Percentiles rank a stretch among this genome's conserved stretches.
Conservation (phyloP, 2,888 invertebrate species). For the Coenonympha glycerion region DNA sequence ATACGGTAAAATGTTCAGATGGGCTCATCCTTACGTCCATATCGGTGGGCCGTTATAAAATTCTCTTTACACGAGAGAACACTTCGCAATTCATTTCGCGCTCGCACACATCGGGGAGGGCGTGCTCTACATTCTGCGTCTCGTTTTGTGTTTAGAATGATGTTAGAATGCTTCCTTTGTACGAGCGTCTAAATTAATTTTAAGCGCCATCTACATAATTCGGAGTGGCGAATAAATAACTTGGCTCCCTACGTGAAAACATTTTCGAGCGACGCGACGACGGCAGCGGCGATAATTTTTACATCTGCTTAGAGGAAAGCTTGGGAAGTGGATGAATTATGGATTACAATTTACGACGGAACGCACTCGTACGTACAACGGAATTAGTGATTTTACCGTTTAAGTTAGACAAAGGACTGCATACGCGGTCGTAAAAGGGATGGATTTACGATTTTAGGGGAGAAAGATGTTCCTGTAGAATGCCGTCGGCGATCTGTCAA, state of each 20-base stretch:
- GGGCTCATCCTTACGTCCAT: no score
- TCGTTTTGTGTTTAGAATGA: slow-evolving; percentile 27
- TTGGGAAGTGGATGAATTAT: slow-evolving; percentile 2
- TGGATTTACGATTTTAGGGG: no score
- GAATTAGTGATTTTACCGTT: neutral
- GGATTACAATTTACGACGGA: neutral
- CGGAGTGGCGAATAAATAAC: slow-evolving; percentile 21
- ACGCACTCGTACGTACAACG: neutral
- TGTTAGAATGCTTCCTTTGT: slow-evolving; percentile 29
- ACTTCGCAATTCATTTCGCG: slow-evolving; percentile 21
- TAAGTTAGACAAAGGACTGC: neutral
- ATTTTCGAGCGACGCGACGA: neutral
- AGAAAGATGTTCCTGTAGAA: no score
- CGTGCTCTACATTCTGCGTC: slow-evolving; percentile 26
- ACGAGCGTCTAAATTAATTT: slow-evolving; percentile 31
- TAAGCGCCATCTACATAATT: slow-evolving; percentile 29
- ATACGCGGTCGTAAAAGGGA: no score
- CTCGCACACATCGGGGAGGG: slow-evolving; percentile 23
- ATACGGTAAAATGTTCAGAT: no score
- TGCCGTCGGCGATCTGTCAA: no score
- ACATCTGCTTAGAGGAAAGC: neutral
- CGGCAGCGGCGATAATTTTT: slow-evolving; percentile 5
- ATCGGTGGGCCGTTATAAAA: slow-evolving; percentile 11
- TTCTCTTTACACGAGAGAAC: slow-evolving; percentile 10
- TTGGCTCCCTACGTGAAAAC: slow-evolving; percentile 19